These are phyloP conservation scores for Zhengitettix transpicula DNA, from an alignment of 2,888 invertebrate species.

Conservation along the genomic window DNA sequence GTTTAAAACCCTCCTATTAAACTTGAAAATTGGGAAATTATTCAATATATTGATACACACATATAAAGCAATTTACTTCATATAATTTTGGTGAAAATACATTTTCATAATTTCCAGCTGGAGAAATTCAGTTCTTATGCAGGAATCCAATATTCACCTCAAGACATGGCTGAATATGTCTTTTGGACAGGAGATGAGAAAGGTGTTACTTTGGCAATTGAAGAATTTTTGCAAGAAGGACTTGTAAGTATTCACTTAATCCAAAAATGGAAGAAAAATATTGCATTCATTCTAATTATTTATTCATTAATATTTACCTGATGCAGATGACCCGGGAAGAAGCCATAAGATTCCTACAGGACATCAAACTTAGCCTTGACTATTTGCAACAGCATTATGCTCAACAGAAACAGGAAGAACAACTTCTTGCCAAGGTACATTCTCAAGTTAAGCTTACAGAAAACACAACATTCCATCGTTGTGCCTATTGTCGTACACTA, in stretches of 20 bases:
- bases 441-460: not conserved
- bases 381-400: slow-evolving; percentile 48
- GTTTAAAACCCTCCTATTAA: too few relatives aligned
- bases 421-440: slow-evolving; percentile 18
- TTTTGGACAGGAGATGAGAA: slow-evolving; percentile 70
- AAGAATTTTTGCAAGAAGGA: slow-evolving; percentile 60
- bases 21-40: too few relatives aligned
- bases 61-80: not conserved
- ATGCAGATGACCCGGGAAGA: slow-evolving; percentile 55
- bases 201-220: slow-evolving; percentile 57
- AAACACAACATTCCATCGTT: not conserved
- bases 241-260: slow-evolving; percentile 34
- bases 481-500: too few relatives aligned
- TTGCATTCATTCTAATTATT: not conserved
- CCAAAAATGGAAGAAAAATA: not conserved
- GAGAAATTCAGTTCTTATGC: slow-evolving; percentile 35
- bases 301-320: not conserved
- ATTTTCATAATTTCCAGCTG: slow-evolving; percentile 27
- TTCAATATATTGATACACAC: too few relatives aligned
- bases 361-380: slow-evolving; percentile 57
- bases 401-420: slow-evolving; percentile 26
- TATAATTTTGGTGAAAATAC: too few relatives aligned
- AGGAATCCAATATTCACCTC: slow-evolving; percentile 52
- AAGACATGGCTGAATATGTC: slow-evolving; percentile 68
- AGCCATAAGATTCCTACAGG: slow-evolving; percentile 55